Base-by-base conservation (phyloP, 1,140 invertebrate species). In the Lepidurus couesii region DNA sequence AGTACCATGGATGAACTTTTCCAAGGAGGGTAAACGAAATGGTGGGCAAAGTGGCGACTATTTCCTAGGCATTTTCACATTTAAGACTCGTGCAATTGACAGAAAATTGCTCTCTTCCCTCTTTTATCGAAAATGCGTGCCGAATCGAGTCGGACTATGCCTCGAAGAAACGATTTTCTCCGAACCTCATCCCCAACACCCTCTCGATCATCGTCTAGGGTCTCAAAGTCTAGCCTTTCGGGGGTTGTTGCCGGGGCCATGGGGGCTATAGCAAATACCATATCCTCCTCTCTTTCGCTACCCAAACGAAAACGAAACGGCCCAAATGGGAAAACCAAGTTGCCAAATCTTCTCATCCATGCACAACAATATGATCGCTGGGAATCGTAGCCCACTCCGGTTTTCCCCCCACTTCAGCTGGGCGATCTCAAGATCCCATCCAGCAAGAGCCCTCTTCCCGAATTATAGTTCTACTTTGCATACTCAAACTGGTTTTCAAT, bases 91-190 rank as follows among this genome's bases (percentile, higher is more conserved):
- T n/a, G 53, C 53, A n/a, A 65, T 65, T 65, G 53, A 65, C 53
- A 65, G 53, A 65, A 65, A 65, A 65, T 65, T 65, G 53, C 53
- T 65, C n/a, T 65, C 53, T 21, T 65, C 53, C 53, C 53, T 65
- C 53, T 65, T 65, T 65, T 65, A 65, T 9, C 53, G 16, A 7
- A 21, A 65, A n/a, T 7, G 10, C 53, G 21, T 65, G 53, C 53
- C 53, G 53, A 5, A n/a, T 21, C 53, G 53, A 65, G 53, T 65
- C 8, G 53, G 34, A 34, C 34, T 65, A 13, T 65, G 16, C 13
- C 53, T 16, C 53, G 45, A 5, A 10, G 53, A 65, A 65, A 65
- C 53, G 53, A 65, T 16, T 65, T 65, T 65, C 21, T 65, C 45
- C 45, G 45, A 65, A 65, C 21, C 21, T 65, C 53, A 65, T 65